Evolutionary conservation across 2,113 vertebrate genomes (phyloP).

Genomic region (Oostethus manadensis): DNA sequence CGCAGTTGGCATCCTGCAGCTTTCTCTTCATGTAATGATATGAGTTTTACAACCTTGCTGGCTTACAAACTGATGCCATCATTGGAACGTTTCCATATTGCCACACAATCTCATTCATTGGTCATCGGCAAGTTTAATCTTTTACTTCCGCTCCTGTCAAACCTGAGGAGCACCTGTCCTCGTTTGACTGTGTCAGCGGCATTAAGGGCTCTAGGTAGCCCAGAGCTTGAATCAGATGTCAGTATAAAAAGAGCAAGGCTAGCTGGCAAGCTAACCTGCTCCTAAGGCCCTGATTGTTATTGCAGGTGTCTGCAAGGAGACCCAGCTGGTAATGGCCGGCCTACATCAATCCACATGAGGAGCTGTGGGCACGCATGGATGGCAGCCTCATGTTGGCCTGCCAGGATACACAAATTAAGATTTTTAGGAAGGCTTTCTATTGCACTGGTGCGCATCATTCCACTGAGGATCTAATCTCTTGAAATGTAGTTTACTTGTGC

Average conservation of each 20-base stretch:
- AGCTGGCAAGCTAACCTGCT: constrained; percentile 44
- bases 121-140: constrained; percentile 22
- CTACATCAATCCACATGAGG: constrained; percentile 19
- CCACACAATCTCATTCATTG: constrained; percentile 18
- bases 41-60: not conserved
- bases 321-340: constrained; percentile 49
- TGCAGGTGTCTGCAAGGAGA: constrained; percentile 57
- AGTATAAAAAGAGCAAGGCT: constrained; percentile 29
- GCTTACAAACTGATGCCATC: not conserved
- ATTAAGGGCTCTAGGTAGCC: constrained; percentile 20
- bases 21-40: too few species aligned
- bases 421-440: constrained; percentile 8
- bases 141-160: constrained; percentile 24
- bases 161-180: constrained; percentile 17
- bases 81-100: constrained; percentile 10
- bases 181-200: constrained; percentile 15
- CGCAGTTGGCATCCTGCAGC: too few species aligned
- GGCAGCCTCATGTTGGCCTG: constrained; percentile 1
- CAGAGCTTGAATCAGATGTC: constrained; percentile 41
- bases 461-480: not conserved
- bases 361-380: constrained; percentile 16
- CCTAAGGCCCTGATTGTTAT: constrained; percentile 53
- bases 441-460: not conserved
- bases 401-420: constrained; percentile 33
- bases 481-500: not conserved